Evolutionary conservation across 2,113 vertebrate species (phyloP).

Genomic region (Clarias batrachus): DNA sequence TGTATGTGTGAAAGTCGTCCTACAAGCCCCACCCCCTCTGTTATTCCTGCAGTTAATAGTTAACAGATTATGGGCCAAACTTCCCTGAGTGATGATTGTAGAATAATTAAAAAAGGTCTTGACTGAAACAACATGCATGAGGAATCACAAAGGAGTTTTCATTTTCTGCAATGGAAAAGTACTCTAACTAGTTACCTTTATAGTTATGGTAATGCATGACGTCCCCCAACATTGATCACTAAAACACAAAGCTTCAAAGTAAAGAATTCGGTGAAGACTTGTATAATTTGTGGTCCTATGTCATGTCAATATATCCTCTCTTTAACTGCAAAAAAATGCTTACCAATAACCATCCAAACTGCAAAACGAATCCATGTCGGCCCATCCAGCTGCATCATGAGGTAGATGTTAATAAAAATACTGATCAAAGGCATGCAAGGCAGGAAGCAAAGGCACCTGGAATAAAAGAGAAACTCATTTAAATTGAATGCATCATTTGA

Average conservation of each 20-base stretch:
- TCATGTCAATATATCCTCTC: not conserved
- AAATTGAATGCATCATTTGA: not conserved
- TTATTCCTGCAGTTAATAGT: too few species aligned
- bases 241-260: not conserved
- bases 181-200: too few species aligned
- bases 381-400: constrained; percentile 80
- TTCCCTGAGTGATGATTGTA: too few species aligned
- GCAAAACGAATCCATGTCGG: constrained; percentile 79
- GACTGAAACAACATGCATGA: too few species aligned
- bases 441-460: constrained; percentile 82
- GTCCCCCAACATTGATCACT: not conserved
- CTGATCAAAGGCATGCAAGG: constrained; percentile 80
- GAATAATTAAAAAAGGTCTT: too few species aligned
- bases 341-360: constrained; percentile 80
- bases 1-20: too few species aligned
- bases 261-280: not conserved
- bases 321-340: constrained; percentile 29
- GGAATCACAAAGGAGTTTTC: too few species aligned
- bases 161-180: too few species aligned
- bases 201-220: too few species aligned
- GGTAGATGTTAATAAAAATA: constrained; percentile 84
- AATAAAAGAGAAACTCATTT: not conserved
- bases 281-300: not conserved
- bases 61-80: too few species aligned
- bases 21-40: too few species aligned